Conservation (phyloP, 2,113 vertebrate species). For the Thermophis baileyi region DNA sequence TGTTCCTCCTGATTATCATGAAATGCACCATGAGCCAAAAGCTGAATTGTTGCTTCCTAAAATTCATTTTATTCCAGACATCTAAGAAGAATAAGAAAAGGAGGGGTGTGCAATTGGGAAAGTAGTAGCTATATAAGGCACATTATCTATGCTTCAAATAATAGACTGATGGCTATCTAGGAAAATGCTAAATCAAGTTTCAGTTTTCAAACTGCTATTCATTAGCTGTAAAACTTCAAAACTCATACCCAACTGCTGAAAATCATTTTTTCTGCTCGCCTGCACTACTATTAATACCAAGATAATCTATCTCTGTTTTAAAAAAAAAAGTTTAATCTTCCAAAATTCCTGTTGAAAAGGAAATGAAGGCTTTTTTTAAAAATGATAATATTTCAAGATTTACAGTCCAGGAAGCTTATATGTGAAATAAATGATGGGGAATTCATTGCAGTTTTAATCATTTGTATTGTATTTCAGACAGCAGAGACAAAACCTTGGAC, state of each 20-base stretch:
- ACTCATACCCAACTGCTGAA: slow-evolving; percentile 31
- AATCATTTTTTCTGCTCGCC: slow-evolving; percentile 41
- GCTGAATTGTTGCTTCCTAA: slow-evolving; percentile 18
- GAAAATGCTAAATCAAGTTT: slow-evolving; percentile 56
- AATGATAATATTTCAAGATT: slow-evolving; percentile 43
- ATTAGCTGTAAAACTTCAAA: slow-evolving; percentile 48
- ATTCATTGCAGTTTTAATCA: slow-evolving; percentile 42
- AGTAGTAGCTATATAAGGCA: slow-evolving; percentile 36
- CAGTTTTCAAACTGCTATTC: slow-evolving; percentile 49
- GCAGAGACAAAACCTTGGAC: slow-evolving; percentile 36
- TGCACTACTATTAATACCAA: slow-evolving; percentile 42
- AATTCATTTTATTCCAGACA: slow-evolving; percentile 39
- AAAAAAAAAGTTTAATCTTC: slow-evolving; percentile 48
- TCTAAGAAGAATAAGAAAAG: slow-evolving; percentile 30
- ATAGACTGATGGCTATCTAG: slow-evolving; percentile 48
- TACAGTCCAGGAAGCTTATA: slow-evolving; percentile 35
- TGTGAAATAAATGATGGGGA: slow-evolving; percentile 46
- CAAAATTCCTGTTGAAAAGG: slow-evolving; percentile 45
- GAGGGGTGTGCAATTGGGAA: slow-evolving; percentile 13
- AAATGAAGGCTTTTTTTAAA: slow-evolving; percentile 35
- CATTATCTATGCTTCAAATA: slow-evolving; percentile 49
- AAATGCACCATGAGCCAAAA: slow-evolving; percentile 15
- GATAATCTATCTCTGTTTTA: slow-evolving; percentile 21
- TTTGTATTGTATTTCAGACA: slow-evolving; percentile 40
- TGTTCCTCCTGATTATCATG: slow-evolving; percentile 32